phyloP scores from a whole-genome alignment of 2,888 invertebrate species.

The Hemaris fuciformis region DNA sequence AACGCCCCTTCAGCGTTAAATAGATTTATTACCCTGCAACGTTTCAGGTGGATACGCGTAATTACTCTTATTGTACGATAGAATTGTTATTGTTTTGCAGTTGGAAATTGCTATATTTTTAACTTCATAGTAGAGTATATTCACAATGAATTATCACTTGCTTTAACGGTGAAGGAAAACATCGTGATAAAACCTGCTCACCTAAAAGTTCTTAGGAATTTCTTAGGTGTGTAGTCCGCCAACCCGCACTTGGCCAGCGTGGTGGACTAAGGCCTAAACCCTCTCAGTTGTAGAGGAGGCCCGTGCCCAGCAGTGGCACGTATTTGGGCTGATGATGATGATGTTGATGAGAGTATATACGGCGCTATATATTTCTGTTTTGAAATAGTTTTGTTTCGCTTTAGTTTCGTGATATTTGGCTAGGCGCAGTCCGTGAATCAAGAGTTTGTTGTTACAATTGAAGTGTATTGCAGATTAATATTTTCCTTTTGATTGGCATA shows the following conservation, averaged over 20 bases:
- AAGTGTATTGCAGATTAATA: neutral
- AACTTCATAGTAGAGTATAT: neutral
- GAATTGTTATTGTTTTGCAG: conserved; percentile 62
- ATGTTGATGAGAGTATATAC: too few species aligned
- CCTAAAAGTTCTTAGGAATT: too few species aligned
- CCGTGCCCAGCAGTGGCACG: too few species aligned
- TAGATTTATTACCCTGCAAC: conserved; percentile 69
- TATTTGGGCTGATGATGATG: too few species aligned
- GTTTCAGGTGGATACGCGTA: conserved; percentile 66
- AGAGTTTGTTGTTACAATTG: neutral
- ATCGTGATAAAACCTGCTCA: too few species aligned
- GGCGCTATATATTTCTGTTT: neutral
- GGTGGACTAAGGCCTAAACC: too few species aligned
- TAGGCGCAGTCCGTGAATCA: neutral
- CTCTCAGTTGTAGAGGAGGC: too few species aligned
- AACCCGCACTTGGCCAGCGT: too few species aligned
- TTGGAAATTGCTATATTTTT: conserved; percentile 46
- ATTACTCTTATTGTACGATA: conserved; percentile 67
- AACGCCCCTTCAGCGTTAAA: conserved; percentile 69
- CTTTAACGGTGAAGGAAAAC: too few species aligned
- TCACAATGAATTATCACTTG: too few species aligned
- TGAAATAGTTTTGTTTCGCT: neutral
- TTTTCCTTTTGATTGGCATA: neutral
- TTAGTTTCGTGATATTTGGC: neutral
- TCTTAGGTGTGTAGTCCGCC: too few species aligned